A percentile compares a stretch with the other conserved stretches of the same genome.
These are phyloP conservation scores for Gorsachius magnificus DNA, from an alignment of 2,797 vertebrate genomes.

Conservation along the genomic window DNA sequence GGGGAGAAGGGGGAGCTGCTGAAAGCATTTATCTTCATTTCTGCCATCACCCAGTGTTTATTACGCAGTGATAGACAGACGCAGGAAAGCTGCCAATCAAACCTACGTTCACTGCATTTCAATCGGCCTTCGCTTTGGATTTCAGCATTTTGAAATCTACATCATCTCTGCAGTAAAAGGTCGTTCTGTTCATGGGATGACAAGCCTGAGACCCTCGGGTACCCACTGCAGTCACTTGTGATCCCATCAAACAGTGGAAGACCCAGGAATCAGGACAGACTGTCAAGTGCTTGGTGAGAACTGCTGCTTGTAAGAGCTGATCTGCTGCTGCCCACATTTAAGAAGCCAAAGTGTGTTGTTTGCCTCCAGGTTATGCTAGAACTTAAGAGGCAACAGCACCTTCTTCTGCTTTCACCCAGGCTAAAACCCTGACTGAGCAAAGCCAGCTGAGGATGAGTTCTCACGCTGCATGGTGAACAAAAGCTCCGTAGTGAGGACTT, in stretches of 20 bases:
- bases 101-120: slow-evolving; percentile 80
- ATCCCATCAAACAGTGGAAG: slow-evolving; percentile 57
- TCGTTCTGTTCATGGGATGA: slow-evolving; percentile 45
- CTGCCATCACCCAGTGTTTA: slow-evolving; percentile 79
- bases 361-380: not conserved
- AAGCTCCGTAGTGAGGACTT: not conserved
- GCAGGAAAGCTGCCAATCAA: slow-evolving; percentile 82
- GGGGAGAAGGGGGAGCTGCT: slow-evolving; percentile 57
- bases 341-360: not conserved
- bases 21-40: slow-evolving; percentile 80
- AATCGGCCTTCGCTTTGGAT: slow-evolving; percentile 73
- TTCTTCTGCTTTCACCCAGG: not conserved
- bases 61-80: slow-evolving; percentile 81
- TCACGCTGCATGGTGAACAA: not conserved
- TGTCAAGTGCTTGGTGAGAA: slow-evolving; percentile 47
- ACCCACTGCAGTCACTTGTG: slow-evolving; percentile 50
- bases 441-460: not conserved
- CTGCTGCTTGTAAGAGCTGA: slow-evolving; percentile 21
- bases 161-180: slow-evolving; percentile 71
- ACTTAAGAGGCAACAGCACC: not conserved
- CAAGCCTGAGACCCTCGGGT: slow-evolving; percentile 61
- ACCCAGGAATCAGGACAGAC: slow-evolving; percentile 32
- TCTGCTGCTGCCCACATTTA: not conserved
- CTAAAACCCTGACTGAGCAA: not conserved
- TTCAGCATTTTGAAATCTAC: slow-evolving; percentile 72